Base-by-base conservation (phyloP, 2,797 vertebrate species). In the Clarias laeviceps region DNA sequence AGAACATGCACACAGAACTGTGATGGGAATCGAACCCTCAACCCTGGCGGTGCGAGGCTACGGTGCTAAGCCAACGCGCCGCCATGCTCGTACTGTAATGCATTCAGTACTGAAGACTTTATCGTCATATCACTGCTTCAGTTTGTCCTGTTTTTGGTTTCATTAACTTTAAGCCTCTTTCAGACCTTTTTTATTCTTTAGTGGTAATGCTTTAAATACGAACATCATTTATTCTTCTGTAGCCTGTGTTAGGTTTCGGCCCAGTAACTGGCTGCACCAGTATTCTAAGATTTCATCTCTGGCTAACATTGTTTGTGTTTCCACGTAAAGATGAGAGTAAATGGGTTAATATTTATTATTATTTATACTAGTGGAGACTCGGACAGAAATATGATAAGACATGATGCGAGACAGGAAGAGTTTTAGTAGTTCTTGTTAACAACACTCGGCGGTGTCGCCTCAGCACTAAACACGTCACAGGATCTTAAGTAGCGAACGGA, bases 401-500 rank as follows among this genome's bases (percentile, higher is more conserved):
- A 18, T 24, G 18, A 59, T 4, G 70, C 40, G 70, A 34, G 14
- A 3, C 1, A 4, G 29, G 34, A 32, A 34, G 32, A 14, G 57
- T n/a, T 79, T 79, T 79, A 50, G 79, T 50, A 12, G 5, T 66
- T 54, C 37, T 32, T 22, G 62, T 50, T 66, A 80, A 80, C 29
- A 66, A 80, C n/a, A 15, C 18, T 1, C 9, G 0, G 45, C 40
- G 11, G 4, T 45, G 22, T 80, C 78, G 50, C 59, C 62, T 5
- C 61, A 20, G 45, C 80, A 24, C 17, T 82, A 82, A 82, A 82
- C 59, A 59, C 20, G 57, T 24, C 34, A 34, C 69, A 59, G 17
- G 59, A 66, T 76, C 29, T 40, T 62, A 62, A 76, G 74, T 27
- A 78, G 62, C 50, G 32, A 70, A 83, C 76, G 50, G 69, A 76